Base-by-base conservation (phyloP, 2,888 invertebrate genomes). In the Oscheius sp. region DNA sequence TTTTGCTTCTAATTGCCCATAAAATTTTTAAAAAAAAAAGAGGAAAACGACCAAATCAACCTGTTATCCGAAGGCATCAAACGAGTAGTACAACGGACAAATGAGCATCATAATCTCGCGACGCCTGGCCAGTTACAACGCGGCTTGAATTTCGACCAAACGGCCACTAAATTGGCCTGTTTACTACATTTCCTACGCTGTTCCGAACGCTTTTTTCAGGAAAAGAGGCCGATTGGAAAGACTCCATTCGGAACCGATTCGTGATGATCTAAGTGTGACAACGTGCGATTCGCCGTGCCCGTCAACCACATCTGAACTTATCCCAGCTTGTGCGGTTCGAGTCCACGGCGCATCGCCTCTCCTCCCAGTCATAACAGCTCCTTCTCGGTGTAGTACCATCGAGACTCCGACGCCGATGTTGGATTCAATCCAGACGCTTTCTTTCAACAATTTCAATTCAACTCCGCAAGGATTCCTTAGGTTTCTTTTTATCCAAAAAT, bases 241-340 rank as follows among this genome's bases (percentile, higher is more conserved):
- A 8, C 69, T 75, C 12, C 66, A 68, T 42, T 69, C 65, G 12
- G 72, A 73, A 45, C 74, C 72, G 12, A 53, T 72, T 31, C 66
- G 65, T 10, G 64, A 53, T 27, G 46, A 52, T 25, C 58, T 71
- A 48, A 74, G 65, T 27, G 67, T 70, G 10, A 67, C 65, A 53
- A 70, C 48, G 37, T 76, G 76, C 57, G 75, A 75, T n/a, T 80
- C 80, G 6, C 80, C 80, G 23, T 74, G 74, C 45, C 70, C 71
- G 6, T 81, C 81, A 15, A 80, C 81, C 12, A 76, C 76, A 17
- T 76, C 76, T 8, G 82, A 82, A 46, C 65, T 81, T 23, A 72
- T 79, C 17, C 78, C 78, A 8, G 75, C 82, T 15, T 78, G 76
- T 48, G 74, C 80, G 37, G 69, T 69, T 12, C 69, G 69, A 6